Percentiles rank a stretch among this genome's conserved stretches.
Evolutionary conservation across 2,888 invertebrate species (phyloP).

Genomic region (Drosophila monieri): DNA sequence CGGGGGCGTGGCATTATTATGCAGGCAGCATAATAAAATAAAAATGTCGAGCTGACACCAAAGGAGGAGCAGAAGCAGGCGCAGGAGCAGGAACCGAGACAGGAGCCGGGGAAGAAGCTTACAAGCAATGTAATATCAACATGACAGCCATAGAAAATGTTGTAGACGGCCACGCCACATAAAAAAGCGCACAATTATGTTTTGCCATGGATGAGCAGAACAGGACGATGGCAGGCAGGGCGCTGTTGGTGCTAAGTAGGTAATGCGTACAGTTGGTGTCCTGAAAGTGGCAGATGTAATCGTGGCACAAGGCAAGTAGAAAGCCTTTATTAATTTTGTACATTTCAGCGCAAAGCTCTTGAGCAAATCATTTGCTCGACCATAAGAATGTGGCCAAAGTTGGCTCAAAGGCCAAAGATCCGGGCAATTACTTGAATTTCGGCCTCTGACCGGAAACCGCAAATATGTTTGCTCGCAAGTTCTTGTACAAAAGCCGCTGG

Average conservation of each 20-base stretch:
- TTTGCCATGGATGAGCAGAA: slow-evolving; percentile 25
- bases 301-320: slow-evolving; percentile 47
- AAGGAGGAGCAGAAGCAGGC: slow-evolving; percentile 1
- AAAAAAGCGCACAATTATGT: slow-evolving; percentile 71
- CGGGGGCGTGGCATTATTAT: slow-evolving; percentile 62
- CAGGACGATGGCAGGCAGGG: neutral
- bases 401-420: slow-evolving; percentile 1
- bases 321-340: slow-evolving; percentile 69
- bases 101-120: slow-evolving; percentile 42
- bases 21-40: slow-evolving; percentile 76
- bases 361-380: slow-evolving; percentile 38
- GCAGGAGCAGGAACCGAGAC: slow-evolving; percentile 4
- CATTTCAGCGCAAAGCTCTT: slow-evolving; percentile 46
- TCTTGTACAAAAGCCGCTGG: slow-evolving; percentile 1
- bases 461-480: slow-evolving; percentile 24
- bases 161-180: slow-evolving; percentile 68
- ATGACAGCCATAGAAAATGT: slow-evolving; percentile 72
- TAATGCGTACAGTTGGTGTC: slow-evolving; percentile 42
- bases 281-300: slow-evolving; percentile 60
- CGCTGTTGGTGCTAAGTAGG: slow-evolving; percentile 43
- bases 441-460: slow-evolving; percentile 4
- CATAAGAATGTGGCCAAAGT: neutral
- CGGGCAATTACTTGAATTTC: slow-evolving; percentile 45
- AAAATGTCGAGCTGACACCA: slow-evolving; percentile 55
- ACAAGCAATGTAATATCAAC: slow-evolving; percentile 74